A percentile compares a stretch with the other conserved stretches of the same genome.
Conservation (phyloP, 2,888 invertebrate species). For the Entomobrya multifasciata region DNA sequence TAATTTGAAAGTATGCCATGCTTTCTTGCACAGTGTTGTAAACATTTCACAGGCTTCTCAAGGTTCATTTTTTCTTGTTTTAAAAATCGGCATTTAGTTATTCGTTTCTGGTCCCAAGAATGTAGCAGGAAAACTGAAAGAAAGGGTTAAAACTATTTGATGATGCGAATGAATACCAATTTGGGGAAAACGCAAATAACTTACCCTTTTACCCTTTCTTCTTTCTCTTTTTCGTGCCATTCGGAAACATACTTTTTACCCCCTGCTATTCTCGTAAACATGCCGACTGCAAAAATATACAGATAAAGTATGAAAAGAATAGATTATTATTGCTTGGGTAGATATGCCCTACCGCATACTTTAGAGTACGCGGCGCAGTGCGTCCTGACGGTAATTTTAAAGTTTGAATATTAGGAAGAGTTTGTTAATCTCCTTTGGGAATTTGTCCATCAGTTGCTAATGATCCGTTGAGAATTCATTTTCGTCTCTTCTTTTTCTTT, state of each 20-base stretch:
- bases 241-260: not conserved
- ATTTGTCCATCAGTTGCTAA: constrained; percentile 71
- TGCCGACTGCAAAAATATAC: not conserved
- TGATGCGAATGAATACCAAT: constrained; percentile 57
- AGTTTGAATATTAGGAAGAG: constrained; percentile 65
- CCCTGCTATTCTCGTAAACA: not conserved
- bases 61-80: constrained; percentile 34
- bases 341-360: not conserved
- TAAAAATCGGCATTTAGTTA: constrained; percentile 4
- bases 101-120: constrained; percentile 6
- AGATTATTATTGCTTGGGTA: constrained; percentile 14
- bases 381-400: constrained; percentile 43
- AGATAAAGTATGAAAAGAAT: not conserved
- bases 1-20: constrained; percentile 12
- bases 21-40: not conserved
- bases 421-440: constrained; percentile 73
- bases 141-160: constrained; percentile 34
- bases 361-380: not conserved
- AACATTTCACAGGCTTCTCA: not conserved
- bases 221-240: not conserved
- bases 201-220: constrained; percentile 22
- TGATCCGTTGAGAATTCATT: constrained; percentile 72
- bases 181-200: constrained; percentile 48
- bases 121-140: not conserved
- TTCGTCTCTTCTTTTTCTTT: constrained; percentile 23